phyloP scores from a whole-genome alignment of 2,797 vertebrate species.

The Cynopterus sphinx region DNA sequence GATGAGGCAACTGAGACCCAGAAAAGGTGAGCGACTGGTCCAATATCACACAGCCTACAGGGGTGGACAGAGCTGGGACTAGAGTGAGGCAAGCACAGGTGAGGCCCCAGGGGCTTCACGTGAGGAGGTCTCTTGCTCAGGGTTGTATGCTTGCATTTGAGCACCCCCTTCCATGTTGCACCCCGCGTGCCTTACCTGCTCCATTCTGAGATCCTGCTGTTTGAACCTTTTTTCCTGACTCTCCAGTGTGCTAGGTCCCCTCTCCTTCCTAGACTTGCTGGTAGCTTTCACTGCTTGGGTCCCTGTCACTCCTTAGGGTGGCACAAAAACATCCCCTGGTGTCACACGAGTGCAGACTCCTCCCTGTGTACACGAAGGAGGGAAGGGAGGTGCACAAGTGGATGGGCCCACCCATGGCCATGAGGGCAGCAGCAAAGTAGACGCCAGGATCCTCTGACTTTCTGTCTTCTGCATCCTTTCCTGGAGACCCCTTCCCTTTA shows the following conservation, averaged over 20 bases:
- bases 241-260: background rate
- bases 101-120: background rate
- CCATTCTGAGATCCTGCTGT: background rate
- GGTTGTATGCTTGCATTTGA: fast-evolving
- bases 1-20: background rate
- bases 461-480: background rate
- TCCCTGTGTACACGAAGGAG: background rate
- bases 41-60: background rate
- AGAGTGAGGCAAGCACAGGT: background rate
- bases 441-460: background rate
- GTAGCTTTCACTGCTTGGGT: background rate
- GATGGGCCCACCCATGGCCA: background rate
- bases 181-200: background rate
- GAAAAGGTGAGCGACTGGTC: background rate
- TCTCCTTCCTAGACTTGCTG: background rate
- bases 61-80: background rate
- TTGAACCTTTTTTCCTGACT: background rate
- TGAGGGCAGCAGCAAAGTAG: background rate
- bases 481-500: background rate
- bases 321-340: background rate
- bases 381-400: background rate
- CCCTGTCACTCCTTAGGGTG: background rate
- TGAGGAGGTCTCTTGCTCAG: background rate
- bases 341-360: background rate
- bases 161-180: background rate